These are phyloP conservation scores for Mohoua ochrocephala DNA, from an alignment of 2,113 vertebrate genomes.

Conservation along the genomic window DNA sequence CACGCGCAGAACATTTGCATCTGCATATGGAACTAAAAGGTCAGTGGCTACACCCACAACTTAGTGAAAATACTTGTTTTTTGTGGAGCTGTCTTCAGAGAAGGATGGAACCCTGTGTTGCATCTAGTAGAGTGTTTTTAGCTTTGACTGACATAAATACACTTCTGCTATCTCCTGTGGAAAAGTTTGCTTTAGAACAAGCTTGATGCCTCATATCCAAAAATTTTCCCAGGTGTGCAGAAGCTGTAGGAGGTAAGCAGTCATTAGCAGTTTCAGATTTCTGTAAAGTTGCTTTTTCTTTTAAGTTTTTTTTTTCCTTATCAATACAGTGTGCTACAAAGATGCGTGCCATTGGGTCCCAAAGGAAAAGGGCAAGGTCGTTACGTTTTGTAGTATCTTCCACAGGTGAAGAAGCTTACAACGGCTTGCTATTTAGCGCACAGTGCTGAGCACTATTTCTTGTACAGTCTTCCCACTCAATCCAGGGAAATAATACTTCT, in stretches of 20 bases:
- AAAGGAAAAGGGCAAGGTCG: neutral
- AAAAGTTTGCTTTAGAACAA: neutral
- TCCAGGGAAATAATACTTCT: neutral
- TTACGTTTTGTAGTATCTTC: neutral
- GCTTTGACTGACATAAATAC: neutral
- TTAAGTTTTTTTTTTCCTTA: neutral
- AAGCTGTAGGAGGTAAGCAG: neutral
- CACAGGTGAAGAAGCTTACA: neutral
- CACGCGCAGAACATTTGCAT: fast-evolving
- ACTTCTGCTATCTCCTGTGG: neutral
- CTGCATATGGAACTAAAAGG: neutral
- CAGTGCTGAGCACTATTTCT: neutral
- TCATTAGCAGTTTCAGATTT: neutral
- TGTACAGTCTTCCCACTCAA: neutral
- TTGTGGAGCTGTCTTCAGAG: fast-evolving
- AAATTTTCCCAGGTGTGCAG: neutral
- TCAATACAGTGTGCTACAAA: neutral
- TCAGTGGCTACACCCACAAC: neutral
- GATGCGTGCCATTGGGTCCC: fast-evolving
- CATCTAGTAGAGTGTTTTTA: neutral
- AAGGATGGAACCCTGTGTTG: neutral
- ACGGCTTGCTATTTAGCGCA: neutral
- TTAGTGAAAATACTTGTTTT: neutral
- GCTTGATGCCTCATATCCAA: neutral
- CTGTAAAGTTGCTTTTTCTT: neutral